Base-by-base conservation (phyloP, 1,140 invertebrate species). In the Penaeus indicus region DNA sequence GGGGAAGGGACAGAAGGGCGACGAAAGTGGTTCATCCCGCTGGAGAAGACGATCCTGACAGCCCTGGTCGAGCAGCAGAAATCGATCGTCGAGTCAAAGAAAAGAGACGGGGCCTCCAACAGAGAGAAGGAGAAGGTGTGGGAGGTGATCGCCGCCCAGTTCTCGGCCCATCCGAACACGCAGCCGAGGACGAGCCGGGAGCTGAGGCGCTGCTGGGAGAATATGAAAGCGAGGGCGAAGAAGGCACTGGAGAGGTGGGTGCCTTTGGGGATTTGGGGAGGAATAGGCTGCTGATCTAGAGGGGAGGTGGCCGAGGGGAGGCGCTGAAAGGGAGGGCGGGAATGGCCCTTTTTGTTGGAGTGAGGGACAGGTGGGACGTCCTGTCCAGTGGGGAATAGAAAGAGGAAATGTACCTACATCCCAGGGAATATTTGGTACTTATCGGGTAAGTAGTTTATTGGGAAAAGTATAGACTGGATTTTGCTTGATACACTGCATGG, bases 121-220 rank as follows among this genome's bases (percentile, higher is more conserved):
- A 61, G 87, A 16, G 81, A 88, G 61, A 88, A 88, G 60, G 87
- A 88, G 64, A 69, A 88, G 60, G 87, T 79, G 69, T 88, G 87
- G 87, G 87, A 88, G 81, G 87, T 84, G 82, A 88, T 88, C 78
- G 81, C 87, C n/a, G 80, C 87, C 60, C 69, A 88, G 72, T 88
- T 88, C 32, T 88, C 87, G 54, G 87, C 87, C 60, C 87, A 88
- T 60, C 81, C 87, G 16, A 79, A 82, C 19, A 84, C 87, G 19
- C 87, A 88, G 38, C 67, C 81, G 19, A 88, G 87, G 61, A 88
- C 54, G 54, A 88, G 87, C 72, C 67, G 87, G 27, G 87, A 88
- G 72, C 32, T 84, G 5, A 77, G 87, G 19, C 80, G 87, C n/a
- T 88, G 87, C 87, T 88, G 87, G 87, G 87, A 88, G 60, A 88